Percentiles rank a stretch among this genome's conserved stretches.
These are phyloP conservation scores for Strix aluco DNA, from an alignment of 2,113 vertebrate species.

Conservation along the genomic window DNA sequence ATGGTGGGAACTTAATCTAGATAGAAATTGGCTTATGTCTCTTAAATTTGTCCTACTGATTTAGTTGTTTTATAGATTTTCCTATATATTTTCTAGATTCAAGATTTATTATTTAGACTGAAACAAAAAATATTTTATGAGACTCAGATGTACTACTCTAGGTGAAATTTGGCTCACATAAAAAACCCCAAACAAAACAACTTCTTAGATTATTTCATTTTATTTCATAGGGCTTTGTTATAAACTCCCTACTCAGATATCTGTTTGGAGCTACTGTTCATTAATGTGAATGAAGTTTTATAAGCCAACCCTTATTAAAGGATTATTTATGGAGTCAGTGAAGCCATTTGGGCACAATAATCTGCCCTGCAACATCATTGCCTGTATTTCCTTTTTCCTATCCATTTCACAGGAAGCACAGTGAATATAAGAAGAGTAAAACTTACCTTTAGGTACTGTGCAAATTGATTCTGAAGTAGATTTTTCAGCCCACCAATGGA, in stretches of 20 bases:
- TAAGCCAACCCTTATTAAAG: background rate
- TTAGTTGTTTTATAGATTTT: background rate
- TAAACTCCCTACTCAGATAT: background rate
- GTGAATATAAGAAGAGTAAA: background rate
- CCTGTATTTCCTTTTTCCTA: background rate
- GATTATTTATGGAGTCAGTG: background rate
- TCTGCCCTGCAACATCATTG: background rate
- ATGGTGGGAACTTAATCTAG: background rate
- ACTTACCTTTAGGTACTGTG: conserved; percentile 64
- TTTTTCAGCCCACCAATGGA: conserved; percentile 49
- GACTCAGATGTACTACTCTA: background rate
- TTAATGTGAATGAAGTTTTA: background rate
- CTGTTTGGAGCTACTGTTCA: background rate
- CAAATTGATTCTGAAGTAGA: conserved; percentile 59
- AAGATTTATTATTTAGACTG: background rate
- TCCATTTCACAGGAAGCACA: background rate
- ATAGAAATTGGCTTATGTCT: background rate
- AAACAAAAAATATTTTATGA: background rate
- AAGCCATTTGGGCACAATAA: background rate
- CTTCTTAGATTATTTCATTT: background rate
- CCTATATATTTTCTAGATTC: background rate
- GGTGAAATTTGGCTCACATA: background rate
- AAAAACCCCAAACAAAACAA: background rate
- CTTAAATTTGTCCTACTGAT: background rate
- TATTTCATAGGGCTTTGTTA: background rate